phyloP scores from a whole-genome alignment of 1,140 invertebrate genomes.

The Penaeus vannamei region DNA sequence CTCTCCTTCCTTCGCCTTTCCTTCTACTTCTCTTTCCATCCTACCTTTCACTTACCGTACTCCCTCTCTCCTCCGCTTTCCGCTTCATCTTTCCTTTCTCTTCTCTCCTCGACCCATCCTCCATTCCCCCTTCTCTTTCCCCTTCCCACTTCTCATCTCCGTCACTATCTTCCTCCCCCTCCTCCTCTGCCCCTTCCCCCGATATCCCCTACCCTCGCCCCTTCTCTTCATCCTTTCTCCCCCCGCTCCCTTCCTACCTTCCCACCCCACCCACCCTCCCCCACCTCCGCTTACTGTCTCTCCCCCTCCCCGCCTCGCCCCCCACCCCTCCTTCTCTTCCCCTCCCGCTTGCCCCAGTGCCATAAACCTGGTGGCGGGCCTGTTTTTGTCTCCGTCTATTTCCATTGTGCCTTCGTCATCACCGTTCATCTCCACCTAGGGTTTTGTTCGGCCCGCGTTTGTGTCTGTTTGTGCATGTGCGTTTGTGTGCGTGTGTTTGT shows the following conservation, averaged over 20 bases:
- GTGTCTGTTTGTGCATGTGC: slow-evolving; percentile 26
- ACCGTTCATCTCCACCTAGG: not conserved
- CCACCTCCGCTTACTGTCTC: not conserved
- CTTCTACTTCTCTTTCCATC: not conserved
- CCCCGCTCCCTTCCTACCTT: not conserved
- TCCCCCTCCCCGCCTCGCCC: not conserved
- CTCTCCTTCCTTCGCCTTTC: too few relatives aligned
- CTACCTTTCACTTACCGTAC: not conserved
- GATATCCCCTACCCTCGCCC: not conserved
- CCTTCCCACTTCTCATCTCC: not conserved
- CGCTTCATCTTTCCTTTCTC: too few relatives aligned
- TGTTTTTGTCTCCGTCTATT: slow-evolving; percentile 34
- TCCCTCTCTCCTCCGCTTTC: not conserved
- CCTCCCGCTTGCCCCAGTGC: not conserved
- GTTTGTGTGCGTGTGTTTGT: not conserved
- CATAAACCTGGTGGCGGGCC: slow-evolving; percentile 32
- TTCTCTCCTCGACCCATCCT: not conserved
- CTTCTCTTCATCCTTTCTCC: not conserved
- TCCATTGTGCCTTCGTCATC: slow-evolving; percentile 44
- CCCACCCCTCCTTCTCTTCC: not conserved
- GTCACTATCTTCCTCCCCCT: not conserved
- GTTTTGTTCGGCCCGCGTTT: slow-evolving; percentile 19
- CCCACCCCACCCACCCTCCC: not conserved
- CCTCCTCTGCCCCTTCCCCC: not conserved
- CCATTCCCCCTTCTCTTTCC: not conserved